A percentile compares a stretch with the other conserved stretches of the same genome.
Evolutionary conservation across 1,140 invertebrate species (phyloP).

Genomic region (Drosophila littoralis): DNA sequence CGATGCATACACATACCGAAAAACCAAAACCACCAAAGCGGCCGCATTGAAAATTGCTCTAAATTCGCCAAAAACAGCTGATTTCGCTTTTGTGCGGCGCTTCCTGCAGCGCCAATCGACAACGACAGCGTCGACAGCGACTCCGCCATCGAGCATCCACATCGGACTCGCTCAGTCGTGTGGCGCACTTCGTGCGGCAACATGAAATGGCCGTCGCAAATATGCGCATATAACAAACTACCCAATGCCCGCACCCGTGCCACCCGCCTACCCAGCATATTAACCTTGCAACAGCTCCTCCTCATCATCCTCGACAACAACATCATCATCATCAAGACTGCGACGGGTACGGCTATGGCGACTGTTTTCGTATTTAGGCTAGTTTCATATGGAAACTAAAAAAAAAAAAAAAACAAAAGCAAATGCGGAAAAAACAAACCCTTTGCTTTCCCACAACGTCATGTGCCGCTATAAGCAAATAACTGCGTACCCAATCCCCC

Average conservation of each 20-base stretch:
- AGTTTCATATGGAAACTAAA: conserved; percentile 36
- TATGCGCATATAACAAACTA: conserved; percentile 71
- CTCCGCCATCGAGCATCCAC: conserved; percentile 38
- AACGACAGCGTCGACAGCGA: conserved; percentile 29
- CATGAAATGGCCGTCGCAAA: conserved; percentile 72
- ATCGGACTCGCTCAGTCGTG: conserved; percentile 67
- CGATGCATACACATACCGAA: conserved; percentile 16
- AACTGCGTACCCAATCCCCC: conserved; percentile 27
- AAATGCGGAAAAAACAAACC: conserved; percentile 34
- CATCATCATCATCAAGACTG: conserved; percentile 6
- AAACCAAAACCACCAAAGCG: conserved; percentile 52
- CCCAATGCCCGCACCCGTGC: conserved; percentile 11
- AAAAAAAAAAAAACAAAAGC: conserved; percentile 11
- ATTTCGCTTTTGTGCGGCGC: conserved; percentile 59
- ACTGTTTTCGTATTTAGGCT: conserved; percentile 47
- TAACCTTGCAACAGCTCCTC: conserved; percentile 43
- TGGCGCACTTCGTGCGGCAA: conserved; percentile 77
- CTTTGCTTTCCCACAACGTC: conserved; percentile 59
- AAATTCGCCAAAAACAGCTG: conserved; percentile 81
- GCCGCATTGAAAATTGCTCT: conserved; percentile 79
- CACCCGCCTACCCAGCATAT: conserved; percentile 12
- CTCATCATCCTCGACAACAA: neutral
- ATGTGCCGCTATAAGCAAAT: conserved; percentile 71
- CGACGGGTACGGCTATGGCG: conserved; percentile 7
- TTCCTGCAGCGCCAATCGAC: conserved; percentile 72